Evolutionary conservation across 2,888 invertebrate genomes (phyloP), one percentile per base, ranked within the genome.

Genomic region (Autographa pulchrina): DNA sequence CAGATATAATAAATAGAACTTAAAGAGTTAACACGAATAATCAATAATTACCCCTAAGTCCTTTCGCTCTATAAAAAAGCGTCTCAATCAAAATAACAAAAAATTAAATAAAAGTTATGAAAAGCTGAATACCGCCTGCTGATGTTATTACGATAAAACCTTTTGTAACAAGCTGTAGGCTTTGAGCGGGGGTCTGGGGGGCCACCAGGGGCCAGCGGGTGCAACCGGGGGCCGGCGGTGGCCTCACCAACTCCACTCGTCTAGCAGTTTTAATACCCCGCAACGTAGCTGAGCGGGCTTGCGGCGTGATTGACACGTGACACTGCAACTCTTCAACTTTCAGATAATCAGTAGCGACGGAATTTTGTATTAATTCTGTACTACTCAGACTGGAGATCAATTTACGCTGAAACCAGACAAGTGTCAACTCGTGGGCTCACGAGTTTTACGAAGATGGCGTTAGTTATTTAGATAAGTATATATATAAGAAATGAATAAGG

Each of bases 281-380:
- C 2, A 62, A 58, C 41, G 65, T 52, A 20, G 25, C 48, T 18
- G 59, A 58, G 16, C n/a, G 31, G 35, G 18, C 62, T 18, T 62
- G 70, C 63, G 41, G n/a, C 63, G 6, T 66, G 74, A 74, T 56
- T 68, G 78, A 74, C 74, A 58, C 14, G 43, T 54, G 65, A 68
- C 77, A 68, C 35, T 13, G 58, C 56, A 14, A 48, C 14, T 66
- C 59, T 11, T 20, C 59, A 43, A 65, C 62, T 65, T 65, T n/a
- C 8, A 5, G 16, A 18, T 62, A 13, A 32, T 71, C 62, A 56
- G 48, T 65, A 6, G 2, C 18, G 32, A 18, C 16, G 11, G 18
- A 11, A 35, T 18, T 59, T 31, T 41, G 3, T 5, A n/a, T 64
- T 54, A n/a, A 63, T 54, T 52, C 8, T 31, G 8, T 43, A 14